Base-by-base conservation (phyloP, 2,888 invertebrate species). In the Stomorhina lunata region DNA sequence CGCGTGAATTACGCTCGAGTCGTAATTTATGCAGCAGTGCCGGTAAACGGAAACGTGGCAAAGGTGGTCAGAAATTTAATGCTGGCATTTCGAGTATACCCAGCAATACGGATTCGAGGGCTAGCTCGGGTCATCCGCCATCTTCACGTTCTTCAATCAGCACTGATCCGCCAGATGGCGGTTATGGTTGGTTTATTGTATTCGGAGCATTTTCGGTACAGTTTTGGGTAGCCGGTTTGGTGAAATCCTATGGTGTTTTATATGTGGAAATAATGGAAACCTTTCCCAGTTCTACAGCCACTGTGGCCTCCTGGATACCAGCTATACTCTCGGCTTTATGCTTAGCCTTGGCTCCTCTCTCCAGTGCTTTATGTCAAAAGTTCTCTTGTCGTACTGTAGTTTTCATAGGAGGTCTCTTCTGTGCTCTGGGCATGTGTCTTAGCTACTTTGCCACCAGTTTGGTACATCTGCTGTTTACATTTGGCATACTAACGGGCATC, bases 251-350 rank as follows among this genome's bases (percentile, higher is more conserved):
- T 87, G 96, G 96, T 0, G 95, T 96, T 17, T 92, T 96, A 0
- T 96, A 95, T 86, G 95, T 95, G 77, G 95, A 95, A 91, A 95
- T 96, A 76, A 94, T 95, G 93, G 95, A 95, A 89, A 95, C 94
- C 0, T 96, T 95, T 89, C 93, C 95, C 0, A 94, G 95, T 68
- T 94, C 95, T 0, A 94, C 95, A 0, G 95, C 95, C 32, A 93
- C 95, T 0, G 94, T 95, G 0, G 96, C 95, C 0, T 95, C 95
- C 0, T 95, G 95, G 95, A 95, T 96, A 85, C 95, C 95, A 0
- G 95, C 96, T 0, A 94, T 95, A 34, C 91, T 95, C 50, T 95
- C 95, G 0, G 95, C 95, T 3, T 92, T 96, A 15, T 96, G 95
- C 86, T 92, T 95, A 86, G 95, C 95, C 15, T 91, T 95, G 93